A percentile compares a stretch with the other conserved stretches of the same genome.
These are phyloP conservation scores for Philypnodon macrostomus DNA, from an alignment of 2,797 vertebrate species.

Conservation along the genomic window DNA sequence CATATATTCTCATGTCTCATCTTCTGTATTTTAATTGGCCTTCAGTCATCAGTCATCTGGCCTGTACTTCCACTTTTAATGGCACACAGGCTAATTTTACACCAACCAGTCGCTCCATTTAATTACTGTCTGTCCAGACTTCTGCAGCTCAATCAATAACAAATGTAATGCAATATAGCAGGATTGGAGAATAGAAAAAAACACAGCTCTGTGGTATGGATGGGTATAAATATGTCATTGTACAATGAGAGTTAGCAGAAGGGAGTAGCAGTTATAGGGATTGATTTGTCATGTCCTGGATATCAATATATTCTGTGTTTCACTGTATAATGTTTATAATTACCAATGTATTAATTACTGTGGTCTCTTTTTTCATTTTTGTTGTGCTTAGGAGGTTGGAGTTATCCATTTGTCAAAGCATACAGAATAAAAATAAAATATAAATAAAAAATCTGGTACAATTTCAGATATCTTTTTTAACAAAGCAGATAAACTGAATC, in stretches of 20 bases:
- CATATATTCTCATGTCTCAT: constrained; percentile 60
- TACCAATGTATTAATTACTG: constrained; percentile 19
- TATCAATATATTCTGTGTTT: constrained; percentile 25
- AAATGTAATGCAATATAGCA: constrained; percentile 47
- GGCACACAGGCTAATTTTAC: constrained; percentile 82
- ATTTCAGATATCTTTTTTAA: not conserved
- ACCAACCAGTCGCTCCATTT: constrained; percentile 78
- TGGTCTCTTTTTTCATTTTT: no score
- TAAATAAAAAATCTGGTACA: not conserved
- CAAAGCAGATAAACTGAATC: no score
- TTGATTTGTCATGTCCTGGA: constrained; percentile 23
- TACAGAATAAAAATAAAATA: no score
- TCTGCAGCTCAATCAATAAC: constrained; percentile 76
- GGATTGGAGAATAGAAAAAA: constrained; percentile 35
- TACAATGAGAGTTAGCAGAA: constrained; percentile 29
- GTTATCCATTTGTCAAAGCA: no score
- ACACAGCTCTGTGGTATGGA: no score
- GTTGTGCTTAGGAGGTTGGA: no score
- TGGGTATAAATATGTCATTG: no score
- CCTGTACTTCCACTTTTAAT: constrained; percentile 68
- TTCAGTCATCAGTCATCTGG: constrained; percentile 72
- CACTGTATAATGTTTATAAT: constrained; percentile 19
- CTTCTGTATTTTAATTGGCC: constrained; percentile 75
- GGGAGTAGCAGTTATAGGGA: constrained; percentile 36
- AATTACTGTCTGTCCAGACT: constrained; percentile 79